These are phyloP conservation scores for Cryptocephalus primarius DNA, from an alignment of 2,888 invertebrate genomes.

Conservation along the genomic window DNA sequence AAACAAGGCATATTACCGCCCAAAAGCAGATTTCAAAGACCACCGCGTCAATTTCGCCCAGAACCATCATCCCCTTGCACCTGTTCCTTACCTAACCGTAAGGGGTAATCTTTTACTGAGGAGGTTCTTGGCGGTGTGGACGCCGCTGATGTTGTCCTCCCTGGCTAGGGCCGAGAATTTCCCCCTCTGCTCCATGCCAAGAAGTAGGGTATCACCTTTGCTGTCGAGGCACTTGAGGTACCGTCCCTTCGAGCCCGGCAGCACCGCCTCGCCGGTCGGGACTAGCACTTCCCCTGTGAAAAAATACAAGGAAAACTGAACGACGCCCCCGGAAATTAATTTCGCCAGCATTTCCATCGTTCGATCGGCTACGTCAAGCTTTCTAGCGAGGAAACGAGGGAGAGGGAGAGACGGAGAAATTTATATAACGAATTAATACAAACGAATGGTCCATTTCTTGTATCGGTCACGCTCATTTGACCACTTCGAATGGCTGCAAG, in stretches of 20 bases:
- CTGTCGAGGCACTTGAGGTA: conserved; percentile 80
- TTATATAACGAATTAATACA: no score
- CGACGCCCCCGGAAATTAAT: background rate
- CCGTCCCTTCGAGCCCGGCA: conserved; percentile 59
- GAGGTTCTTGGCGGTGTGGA: conserved; percentile 82
- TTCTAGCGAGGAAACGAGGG: no score
- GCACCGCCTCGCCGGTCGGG: conserved; percentile 59
- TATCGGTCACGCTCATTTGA: no score
- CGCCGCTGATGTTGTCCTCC: conserved; percentile 89
- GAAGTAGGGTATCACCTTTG: conserved; percentile 70
- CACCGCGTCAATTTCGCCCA: no score
- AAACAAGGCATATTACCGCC: no score
- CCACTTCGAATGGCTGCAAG: no score
- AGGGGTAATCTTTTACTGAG: conserved; percentile 83
- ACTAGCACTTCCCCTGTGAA: conserved; percentile 55
- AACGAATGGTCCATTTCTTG: no score
- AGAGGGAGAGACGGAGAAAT: no score
- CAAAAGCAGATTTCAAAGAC: no score
- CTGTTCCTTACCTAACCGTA: conserved; percentile 47
- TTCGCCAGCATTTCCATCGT: no score
- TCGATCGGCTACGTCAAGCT: no score
- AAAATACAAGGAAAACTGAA: background rate
- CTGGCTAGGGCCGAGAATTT: conserved; percentile 87
- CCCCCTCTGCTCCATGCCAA: conserved; percentile 79
- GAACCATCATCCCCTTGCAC: background rate